phyloP scores from a whole-genome alignment of 2,888 invertebrate species.

The Globia sparganii region DNA sequence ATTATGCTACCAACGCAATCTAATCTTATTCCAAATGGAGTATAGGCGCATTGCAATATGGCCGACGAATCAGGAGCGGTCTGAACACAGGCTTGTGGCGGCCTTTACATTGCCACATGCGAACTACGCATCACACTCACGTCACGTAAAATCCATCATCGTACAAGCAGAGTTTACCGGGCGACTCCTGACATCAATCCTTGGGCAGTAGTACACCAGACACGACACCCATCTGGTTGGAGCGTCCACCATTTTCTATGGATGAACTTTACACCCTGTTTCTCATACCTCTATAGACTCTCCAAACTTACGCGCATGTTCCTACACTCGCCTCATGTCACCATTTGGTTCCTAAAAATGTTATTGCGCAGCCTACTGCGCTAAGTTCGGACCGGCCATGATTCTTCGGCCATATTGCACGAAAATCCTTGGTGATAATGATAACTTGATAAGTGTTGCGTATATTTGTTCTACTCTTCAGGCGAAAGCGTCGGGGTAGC shows the following conservation, averaged over 20 bases:
- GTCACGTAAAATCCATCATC: not conserved
- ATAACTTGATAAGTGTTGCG: too few species aligned
- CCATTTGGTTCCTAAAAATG: not conserved
- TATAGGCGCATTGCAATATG: not conserved
- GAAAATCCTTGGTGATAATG: not conserved
- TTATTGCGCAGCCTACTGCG: not conserved
- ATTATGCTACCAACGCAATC: too few species aligned
- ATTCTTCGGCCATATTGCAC: not conserved
- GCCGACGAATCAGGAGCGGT: not conserved
- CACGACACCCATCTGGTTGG: too few species aligned
- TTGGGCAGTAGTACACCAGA: too few species aligned
- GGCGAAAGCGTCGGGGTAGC: too few species aligned
- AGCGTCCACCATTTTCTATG: not conserved
- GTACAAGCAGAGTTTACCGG: not conserved
- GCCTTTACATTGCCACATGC: too few species aligned
- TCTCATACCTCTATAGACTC: not conserved
- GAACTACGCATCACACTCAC: not conserved
- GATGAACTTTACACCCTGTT: not conserved
- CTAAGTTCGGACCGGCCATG: not conserved
- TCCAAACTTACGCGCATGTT: not conserved
- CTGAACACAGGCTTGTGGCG: not conserved
- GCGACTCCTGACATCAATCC: too few species aligned
- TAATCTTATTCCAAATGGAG: too few species aligned
- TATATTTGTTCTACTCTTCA: not conserved
- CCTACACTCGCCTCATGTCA: too few species aligned